A percentile compares a stretch with the other conserved stretches of the same genome.
Conservation (phyloP, 2,888 invertebrate genomes). For the Ethmia dodecea region DNA sequence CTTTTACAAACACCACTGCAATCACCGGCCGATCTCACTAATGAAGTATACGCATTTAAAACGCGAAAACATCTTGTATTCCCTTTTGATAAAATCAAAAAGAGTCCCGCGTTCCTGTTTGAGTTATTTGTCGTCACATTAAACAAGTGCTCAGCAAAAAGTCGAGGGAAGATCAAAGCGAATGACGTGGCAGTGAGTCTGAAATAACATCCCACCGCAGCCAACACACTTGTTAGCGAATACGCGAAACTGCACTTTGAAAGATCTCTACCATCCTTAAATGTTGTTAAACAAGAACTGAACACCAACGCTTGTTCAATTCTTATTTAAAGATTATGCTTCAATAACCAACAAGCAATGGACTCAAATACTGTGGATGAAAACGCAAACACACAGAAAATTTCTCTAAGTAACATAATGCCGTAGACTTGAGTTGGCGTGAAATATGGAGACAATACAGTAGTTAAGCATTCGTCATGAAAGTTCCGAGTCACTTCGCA, state of each 20-base stretch:
- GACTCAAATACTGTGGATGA: no score
- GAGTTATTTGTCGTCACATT: constrained; percentile 75
- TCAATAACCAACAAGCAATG: no score
- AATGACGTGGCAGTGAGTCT: constrained; percentile 55
- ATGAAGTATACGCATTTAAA: constrained; percentile 64
- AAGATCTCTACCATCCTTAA: constrained; percentile 5
- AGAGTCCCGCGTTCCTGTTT: constrained; percentile 55
- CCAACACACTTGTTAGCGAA: constrained; percentile 39
- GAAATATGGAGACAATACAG: no score
- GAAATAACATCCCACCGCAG: constrained; percentile 59
- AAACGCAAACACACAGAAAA: no score
- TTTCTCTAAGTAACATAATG: no score
- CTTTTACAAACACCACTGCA: constrained; percentile 34
- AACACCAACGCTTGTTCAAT: no score
- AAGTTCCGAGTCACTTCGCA: background rate
- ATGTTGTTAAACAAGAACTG: no score
- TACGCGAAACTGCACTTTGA: constrained; percentile 10
- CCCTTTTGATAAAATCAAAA: constrained; percentile 63
- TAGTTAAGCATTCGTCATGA: no score
- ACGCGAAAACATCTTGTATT: constrained; percentile 48
- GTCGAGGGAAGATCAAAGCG: constrained; percentile 65
- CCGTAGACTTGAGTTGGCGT: no score
- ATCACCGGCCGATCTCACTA: constrained; percentile 57
- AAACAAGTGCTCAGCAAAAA: constrained; percentile 69
- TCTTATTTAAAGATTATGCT: no score